Evolutionary conservation across 92 coral and sea anemone genomes (phyloP), one percentile per base, ranked within the genome.

Genomic region (Zoanthus solanderi): DNA sequence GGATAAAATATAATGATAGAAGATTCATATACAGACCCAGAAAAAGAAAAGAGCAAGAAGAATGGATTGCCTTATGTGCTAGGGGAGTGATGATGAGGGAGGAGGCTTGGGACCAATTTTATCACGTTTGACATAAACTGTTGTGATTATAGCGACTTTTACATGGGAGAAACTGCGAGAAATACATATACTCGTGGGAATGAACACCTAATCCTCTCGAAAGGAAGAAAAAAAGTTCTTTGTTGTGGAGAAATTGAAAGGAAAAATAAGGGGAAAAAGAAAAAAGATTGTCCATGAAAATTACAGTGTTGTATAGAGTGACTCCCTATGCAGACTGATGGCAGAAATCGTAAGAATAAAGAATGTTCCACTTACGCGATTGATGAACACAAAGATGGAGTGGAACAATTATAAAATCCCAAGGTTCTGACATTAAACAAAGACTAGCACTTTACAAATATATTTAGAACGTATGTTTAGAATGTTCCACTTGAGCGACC

Each of bases 371-470:
- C 67, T 60, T 15, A 6, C 14, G 67, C 67, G 67, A 60, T 6
- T 13, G 67, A 78, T 78, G 68, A 78, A 78, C 71, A 78, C 84
- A 78, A 78, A 57, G 45, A 57, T 46, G 72, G 72, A 79, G 69
- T 79, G 84, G 84, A 56, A 79, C 12, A 56, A 56, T 79, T 56
- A 53, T 29, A 56, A 79, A 79, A 79, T 79, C 32, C 15, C 72
- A 79, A 54, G 84, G 72, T 14, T 37, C 2, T 53, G 84, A 78
- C 50, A 78, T 18, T 47, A 58, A 18, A 14, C 66, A 50, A 11
- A 58, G 66, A 58, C 23, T 58, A 58, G n/a, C n/a, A 14, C 23
- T 58, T 58, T 50, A 7, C 0, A 11, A 50, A 50, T 11, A 50
- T 50, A 50, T 50, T 50, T 50, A 50, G 56, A 37, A 37, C 4